A percentile compares a stretch with the other conserved stretches of the same genome.
Conservation (phyloP, 2,797 vertebrate species). For the Scomberomorus guttatus region DNA sequence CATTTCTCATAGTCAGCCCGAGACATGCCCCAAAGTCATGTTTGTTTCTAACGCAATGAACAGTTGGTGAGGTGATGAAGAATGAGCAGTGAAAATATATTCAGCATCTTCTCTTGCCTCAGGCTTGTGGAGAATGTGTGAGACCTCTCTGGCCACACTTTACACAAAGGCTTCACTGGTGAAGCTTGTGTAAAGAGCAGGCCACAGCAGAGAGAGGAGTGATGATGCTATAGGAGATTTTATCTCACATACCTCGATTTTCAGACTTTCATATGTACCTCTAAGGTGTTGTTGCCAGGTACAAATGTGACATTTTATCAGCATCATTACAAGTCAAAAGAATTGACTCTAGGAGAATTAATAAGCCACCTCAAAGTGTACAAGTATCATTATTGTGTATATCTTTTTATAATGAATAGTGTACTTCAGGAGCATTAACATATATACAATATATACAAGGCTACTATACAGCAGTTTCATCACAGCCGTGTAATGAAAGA, state of each 20-base stretch:
- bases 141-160: constrained; percentile 53
- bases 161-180: constrained; percentile 22
- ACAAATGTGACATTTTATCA: constrained; percentile 24
- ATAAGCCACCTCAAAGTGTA: neutral
- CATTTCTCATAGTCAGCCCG: constrained; percentile 65
- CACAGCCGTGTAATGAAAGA: neutral
- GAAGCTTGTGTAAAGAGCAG: neutral
- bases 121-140: constrained; percentile 56
- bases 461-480: constrained; percentile 1
- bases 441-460: neutral
- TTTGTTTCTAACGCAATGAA: constrained; percentile 71
- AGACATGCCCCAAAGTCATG: constrained; percentile 63
- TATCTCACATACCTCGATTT: constrained; percentile 17
- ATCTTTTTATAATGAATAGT: neutral
- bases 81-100: constrained; percentile 70
- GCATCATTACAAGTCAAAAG: neutral
- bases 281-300: neutral
- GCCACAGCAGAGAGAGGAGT: constrained; percentile 14
- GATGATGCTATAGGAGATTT: neutral
- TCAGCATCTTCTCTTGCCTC: constrained; percentile 52
- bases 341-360: neutral
- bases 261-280: constrained; percentile 5
- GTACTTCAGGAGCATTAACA: neutral
- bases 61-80: constrained; percentile 62
- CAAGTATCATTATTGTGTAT: neutral